Evolutionary conservation across 1,140 invertebrate species (phyloP).

Genomic region (Drosophila bocki): DNA sequence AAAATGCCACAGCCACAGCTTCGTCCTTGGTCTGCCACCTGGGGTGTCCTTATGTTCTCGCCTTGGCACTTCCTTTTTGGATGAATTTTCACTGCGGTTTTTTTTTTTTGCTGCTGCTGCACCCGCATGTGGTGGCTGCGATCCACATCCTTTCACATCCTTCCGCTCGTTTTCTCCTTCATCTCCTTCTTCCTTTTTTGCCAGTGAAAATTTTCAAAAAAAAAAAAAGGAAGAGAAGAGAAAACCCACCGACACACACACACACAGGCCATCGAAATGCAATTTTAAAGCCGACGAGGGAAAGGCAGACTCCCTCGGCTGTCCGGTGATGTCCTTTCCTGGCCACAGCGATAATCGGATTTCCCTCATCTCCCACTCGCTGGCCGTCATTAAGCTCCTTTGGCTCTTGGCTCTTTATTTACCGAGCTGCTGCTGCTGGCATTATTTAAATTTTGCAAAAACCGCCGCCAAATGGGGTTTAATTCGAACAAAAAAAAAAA

Average conservation of each 20-base stretch:
- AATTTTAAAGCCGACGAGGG: constrained; percentile 50
- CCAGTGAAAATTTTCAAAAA: constrained; percentile 34
- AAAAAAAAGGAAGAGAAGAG: not conserved
- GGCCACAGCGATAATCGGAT: constrained; percentile 45
- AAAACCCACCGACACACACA: constrained; percentile 24
- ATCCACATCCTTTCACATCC: constrained; percentile 1
- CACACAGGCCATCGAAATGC: constrained; percentile 66
- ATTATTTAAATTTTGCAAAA: constrained; percentile 32
- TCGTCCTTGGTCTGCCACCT: constrained; percentile 13
- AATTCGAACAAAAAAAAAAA: not conserved
- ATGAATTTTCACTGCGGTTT: constrained; percentile 68
- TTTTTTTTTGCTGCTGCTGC: not conserved
- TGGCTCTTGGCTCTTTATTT: constrained; percentile 5
- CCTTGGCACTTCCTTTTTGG: constrained; percentile 61
- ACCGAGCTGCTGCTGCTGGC: constrained; percentile 7
- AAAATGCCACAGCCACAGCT: not conserved
- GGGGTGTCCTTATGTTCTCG: constrained; percentile 26
- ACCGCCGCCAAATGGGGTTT: constrained; percentile 12
- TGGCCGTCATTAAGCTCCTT: constrained; percentile 21
- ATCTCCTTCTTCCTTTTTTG: constrained; percentile 1
- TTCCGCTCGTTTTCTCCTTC: constrained; percentile 22
- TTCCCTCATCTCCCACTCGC: constrained; percentile 5
- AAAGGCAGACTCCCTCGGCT: constrained; percentile 11
- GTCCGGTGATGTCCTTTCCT: constrained; percentile 23
- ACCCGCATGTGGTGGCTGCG: constrained; percentile 49